A percentile compares a stretch with the other conserved stretches of the same genome.
phyloP scores from a whole-genome alignment of 2,888 invertebrate genomes.

The Heliconius cydno region DNA sequence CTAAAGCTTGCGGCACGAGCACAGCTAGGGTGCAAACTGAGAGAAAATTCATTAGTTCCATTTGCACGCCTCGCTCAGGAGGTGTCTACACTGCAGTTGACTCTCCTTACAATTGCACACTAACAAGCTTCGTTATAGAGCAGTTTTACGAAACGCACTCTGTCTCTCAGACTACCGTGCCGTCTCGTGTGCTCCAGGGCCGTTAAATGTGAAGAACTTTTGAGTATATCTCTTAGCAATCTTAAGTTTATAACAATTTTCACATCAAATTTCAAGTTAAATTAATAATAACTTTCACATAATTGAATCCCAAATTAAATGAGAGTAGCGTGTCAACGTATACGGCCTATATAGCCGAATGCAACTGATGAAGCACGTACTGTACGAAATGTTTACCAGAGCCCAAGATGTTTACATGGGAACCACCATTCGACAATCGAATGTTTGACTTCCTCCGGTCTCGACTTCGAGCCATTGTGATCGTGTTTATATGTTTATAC shows the following conservation, averaged over 20 bases:
- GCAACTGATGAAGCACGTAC: constrained; percentile 36
- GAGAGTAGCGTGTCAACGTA: constrained; percentile 49
- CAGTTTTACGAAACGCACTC: constrained; percentile 68
- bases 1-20: constrained; percentile 62
- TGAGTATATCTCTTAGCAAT: constrained; percentile 50
- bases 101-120: constrained; percentile 74
- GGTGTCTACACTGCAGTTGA: constrained; percentile 68
- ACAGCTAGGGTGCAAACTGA: constrained; percentile 68
- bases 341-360: constrained; percentile 53
- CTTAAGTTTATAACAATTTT: constrained; percentile 34
- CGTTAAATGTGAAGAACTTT: constrained; percentile 63
- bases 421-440: constrained; percentile 63
- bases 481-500: constrained; percentile 63
- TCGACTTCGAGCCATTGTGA: constrained; percentile 66
- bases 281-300: not conserved
- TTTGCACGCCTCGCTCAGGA: constrained; percentile 63
- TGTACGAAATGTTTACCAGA: constrained; percentile 51
- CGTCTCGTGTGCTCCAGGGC: constrained; percentile 45
- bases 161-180: constrained; percentile 54
- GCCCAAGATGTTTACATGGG: constrained; percentile 57
- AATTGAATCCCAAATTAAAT: not conserved
- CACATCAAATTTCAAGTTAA: constrained; percentile 2
- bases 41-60: constrained; percentile 78
- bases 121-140: constrained; percentile 79
- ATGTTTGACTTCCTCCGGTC: constrained; percentile 67